Evolutionary conservation across 2,888 invertebrate species (phyloP).

Genomic region (Cyclophora albipunctata): DNA sequence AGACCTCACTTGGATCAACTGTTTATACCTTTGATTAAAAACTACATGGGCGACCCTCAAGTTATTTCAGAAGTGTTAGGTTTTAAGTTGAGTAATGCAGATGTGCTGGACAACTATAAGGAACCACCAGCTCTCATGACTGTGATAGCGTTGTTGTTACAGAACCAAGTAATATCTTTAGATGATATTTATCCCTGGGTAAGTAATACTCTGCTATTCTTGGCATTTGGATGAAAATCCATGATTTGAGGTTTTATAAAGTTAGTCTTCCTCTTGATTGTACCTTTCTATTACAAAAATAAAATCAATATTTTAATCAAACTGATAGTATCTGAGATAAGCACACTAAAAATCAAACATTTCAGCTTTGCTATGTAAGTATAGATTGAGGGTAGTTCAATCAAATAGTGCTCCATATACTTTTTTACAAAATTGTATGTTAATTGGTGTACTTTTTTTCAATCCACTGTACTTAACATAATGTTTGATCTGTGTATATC

Average conservation of each 20-base stretch:
- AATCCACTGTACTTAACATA: neutral
- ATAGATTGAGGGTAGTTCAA: no score
- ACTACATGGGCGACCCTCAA: conserved; percentile 88
- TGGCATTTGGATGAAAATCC: no score
- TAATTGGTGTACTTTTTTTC: neutral
- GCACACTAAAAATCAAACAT: no score
- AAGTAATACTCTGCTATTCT: conserved; percentile 35
- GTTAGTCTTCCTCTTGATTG: no score
- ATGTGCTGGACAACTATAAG: conserved; percentile 70
- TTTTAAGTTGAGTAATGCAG: conserved; percentile 88
- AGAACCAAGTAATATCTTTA: conserved; percentile 88
- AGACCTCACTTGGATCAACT: conserved; percentile 84
- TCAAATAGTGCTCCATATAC: no score
- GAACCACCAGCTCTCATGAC: conserved; percentile 91
- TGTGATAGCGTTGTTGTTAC: conserved; percentile 91
- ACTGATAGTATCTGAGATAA: no score
- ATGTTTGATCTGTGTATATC: no score
- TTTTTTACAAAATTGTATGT: no score
- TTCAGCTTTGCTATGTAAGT: no score
- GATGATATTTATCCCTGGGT: conserved; percentile 95
- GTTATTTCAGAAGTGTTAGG: conserved; percentile 95
- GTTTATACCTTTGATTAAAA: conserved; percentile 88
- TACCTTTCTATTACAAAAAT: no score
- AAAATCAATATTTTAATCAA: no score
- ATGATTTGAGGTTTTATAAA: no score